A percentile compares a stretch with the other conserved stretches of the same genome.
Evolutionary conservation across 2,888 invertebrate species (phyloP).

Genomic region (Phytoseiulus persimilis): DNA sequence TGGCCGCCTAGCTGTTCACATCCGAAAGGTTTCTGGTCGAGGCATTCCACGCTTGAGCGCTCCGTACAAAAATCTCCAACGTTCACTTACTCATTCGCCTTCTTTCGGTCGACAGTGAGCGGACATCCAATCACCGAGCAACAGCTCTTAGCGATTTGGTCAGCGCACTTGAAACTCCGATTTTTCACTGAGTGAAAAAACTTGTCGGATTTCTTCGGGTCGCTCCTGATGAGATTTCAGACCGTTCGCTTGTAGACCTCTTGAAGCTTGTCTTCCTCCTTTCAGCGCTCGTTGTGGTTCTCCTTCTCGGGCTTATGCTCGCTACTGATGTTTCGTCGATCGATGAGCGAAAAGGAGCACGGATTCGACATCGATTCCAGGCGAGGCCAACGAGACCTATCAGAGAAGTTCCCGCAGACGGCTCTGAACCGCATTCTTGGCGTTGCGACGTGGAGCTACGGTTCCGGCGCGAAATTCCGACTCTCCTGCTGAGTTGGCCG

Average conservation of each 20-base stretch:
- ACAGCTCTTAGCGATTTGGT: neutral
- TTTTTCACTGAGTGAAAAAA: neutral
- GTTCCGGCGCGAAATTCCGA: neutral
- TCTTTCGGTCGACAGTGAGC: neutral
- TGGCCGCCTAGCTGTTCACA: neutral
- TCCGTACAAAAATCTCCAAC: neutral
- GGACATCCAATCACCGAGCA: neutral
- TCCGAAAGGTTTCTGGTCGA: neutral
- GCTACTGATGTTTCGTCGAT: too few relatives aligned
- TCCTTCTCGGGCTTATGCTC: too few relatives aligned
- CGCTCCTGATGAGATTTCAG: neutral
- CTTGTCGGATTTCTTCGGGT: neutral
- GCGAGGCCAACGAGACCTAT: too few relatives aligned
- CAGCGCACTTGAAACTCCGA: neutral
- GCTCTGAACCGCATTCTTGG: too few relatives aligned
- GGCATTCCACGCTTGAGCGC: neutral
- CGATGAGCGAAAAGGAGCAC: too few relatives aligned
- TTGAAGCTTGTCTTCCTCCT: too few relatives aligned
- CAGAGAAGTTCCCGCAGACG: too few relatives aligned
- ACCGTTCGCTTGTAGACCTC: neutral
- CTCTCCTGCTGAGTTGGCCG: neutral
- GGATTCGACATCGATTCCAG: too few relatives aligned
- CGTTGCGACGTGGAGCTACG: neutral
- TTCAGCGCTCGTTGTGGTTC: too few relatives aligned
- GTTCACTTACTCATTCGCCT: neutral